Conservation (phyloP, 2,888 invertebrate genomes). For the Drosophila affinis region DNA sequence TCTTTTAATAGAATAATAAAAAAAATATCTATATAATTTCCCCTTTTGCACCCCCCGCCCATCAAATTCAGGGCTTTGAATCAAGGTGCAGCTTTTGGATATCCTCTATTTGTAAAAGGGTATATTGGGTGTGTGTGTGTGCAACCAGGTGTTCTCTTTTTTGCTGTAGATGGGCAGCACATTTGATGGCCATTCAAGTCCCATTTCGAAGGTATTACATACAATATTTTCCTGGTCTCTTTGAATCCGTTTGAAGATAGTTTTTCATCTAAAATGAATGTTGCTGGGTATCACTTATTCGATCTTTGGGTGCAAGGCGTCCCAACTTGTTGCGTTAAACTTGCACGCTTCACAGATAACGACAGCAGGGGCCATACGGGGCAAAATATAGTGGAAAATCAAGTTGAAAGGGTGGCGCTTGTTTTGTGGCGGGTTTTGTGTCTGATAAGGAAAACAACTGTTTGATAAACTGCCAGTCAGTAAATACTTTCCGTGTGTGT, state of each 20-base stretch:
- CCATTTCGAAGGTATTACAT: too few relatives aligned
- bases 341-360: not conserved
- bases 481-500: slow-evolving; percentile 7
- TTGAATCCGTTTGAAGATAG: not conserved
- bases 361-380: slow-evolving; percentile 17
- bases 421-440: not conserved
- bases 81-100: slow-evolving; percentile 9
- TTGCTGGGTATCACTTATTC: not conserved
- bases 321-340: slow-evolving; percentile 8
- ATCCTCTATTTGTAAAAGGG: slow-evolving; percentile 7
- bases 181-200: too few relatives aligned
- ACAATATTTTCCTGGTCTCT: too few relatives aligned
- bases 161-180: too few relatives aligned
- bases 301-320: not conserved
- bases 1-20: slow-evolving; percentile 2
- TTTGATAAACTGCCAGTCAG: slow-evolving; percentile 1
- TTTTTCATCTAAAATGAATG: not conserved
- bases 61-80: slow-evolving; percentile 26
- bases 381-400: slow-evolving; percentile 3
- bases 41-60: slow-evolving; percentile 28
- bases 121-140: not conserved
- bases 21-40: slow-evolving; percentile 2
- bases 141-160: too few relatives aligned
- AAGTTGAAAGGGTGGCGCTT: slow-evolving; percentile 12
- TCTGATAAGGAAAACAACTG: not conserved